phyloP scores from a whole-genome alignment of 2,797 vertebrate genomes.

The Pterois miles region DNA sequence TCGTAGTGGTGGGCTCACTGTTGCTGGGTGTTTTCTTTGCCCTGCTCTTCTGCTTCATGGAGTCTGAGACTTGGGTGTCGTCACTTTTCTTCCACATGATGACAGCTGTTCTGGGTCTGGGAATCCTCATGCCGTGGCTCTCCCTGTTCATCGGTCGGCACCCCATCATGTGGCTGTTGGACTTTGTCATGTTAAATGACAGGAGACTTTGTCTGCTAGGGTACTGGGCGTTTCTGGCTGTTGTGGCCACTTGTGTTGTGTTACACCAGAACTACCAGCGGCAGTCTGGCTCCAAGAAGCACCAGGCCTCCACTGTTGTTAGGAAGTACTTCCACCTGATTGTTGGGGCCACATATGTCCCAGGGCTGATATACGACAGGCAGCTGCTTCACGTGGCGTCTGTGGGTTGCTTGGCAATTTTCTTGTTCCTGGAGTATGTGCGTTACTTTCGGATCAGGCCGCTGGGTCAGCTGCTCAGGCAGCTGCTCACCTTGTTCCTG shows the following conservation, averaged over 20 bases:
- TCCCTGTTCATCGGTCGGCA: constrained; percentile 92
- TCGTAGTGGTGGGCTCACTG: constrained; percentile 89
- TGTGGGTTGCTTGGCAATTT: constrained; percentile 88
- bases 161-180: constrained; percentile 92
- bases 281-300: constrained; percentile 89
- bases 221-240: constrained; percentile 90
- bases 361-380: constrained; percentile 91
- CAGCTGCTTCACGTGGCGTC: constrained; percentile 91
- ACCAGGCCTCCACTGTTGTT: constrained; percentile 90
- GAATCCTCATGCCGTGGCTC: constrained; percentile 95
- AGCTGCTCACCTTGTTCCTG: constrained; percentile 92
- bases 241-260: constrained; percentile 87
- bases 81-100: constrained; percentile 96
- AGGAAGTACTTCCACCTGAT: constrained; percentile 97
- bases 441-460: constrained; percentile 95
- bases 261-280: constrained; percentile 91
- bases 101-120: constrained; percentile 91
- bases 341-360: constrained; percentile 93
- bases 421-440: constrained; percentile 92
- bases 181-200: constrained; percentile 89
- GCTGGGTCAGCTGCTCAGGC: constrained; percentile 89
- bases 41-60: constrained; percentile 95
- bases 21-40: constrained; percentile 93
- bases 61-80: constrained; percentile 94
- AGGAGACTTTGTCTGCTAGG: constrained; percentile 87